Base-by-base conservation (phyloP, 2,888 invertebrate genomes). In the Conchocele bisecta region DNA sequence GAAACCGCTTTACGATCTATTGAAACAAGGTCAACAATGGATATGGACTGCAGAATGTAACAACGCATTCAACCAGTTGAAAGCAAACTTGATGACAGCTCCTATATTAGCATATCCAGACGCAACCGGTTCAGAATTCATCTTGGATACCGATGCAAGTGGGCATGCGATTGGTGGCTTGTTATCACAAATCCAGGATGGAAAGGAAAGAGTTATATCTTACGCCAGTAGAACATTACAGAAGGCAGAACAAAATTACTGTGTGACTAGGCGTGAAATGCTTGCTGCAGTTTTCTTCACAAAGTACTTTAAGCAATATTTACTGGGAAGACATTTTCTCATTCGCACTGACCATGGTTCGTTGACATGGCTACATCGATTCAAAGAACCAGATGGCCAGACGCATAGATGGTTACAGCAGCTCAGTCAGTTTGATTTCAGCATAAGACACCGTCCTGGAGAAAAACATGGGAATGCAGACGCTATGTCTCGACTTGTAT, bases 71-170 rank as follows among this genome's bases (percentile, higher is more conserved):
- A 24, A 28, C 9, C 6, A 15, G 11, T 33, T 67, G 13, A 54
- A 67, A 29, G 37, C 46, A 17, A 67, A 60, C n/a, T 48, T 67
- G 1, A 57, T 33, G 1, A 42, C 22, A 11, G 48, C 65, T 17
- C 74, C 68, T 31, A 60, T 74, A 15, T 37, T 81, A 17, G 71
- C 58, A 1, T 74, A 68, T 46, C 75, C 64, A n/a, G 70, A 77
- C 33, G 51, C 42, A 1, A 26, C 58, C 26, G 65, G 67, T 17
- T 51, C 31, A n/a, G 15, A 42, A 11, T 77, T 76, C 48, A 66
- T 80, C 1, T 37, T 82, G 20, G 80, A 83, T 35, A 77, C 75
- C 9, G 79, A 83, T 46, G 82, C 79, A 2, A 75, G 76, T 24
- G 48, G 48, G 17, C 35, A 17, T 46, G 74, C 65, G 5, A 67